Evolutionary conservation across 2,797 vertebrate species (phyloP).

Genomic region (Hirundo rustica): DNA sequence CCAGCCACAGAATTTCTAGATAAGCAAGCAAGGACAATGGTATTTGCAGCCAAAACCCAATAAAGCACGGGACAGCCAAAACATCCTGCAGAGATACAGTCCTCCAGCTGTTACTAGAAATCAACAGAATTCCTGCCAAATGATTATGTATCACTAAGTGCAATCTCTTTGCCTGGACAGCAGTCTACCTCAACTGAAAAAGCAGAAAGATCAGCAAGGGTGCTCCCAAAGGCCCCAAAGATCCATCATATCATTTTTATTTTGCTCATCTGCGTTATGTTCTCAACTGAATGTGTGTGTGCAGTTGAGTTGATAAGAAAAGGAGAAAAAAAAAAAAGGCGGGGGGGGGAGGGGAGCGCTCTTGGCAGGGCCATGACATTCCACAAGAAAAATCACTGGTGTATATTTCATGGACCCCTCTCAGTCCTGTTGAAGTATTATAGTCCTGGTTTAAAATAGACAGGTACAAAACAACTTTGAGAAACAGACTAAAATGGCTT

Average conservation of each 20-base stretch:
- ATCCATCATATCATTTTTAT: conserved; percentile 90
- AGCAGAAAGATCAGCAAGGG: background rate
- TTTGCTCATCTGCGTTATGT: conserved; percentile 97
- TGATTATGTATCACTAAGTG: background rate
- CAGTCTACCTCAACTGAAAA: background rate
- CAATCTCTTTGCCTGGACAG: no score
- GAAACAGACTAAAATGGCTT: conserved; percentile 98
- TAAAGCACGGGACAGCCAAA: no score
- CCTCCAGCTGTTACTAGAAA: no score
- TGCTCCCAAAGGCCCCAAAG: background rate
- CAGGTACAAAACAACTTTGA: conserved; percentile 93
- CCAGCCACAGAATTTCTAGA: no score
- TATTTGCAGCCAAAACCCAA: no score
- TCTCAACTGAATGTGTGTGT: conserved; percentile 97
- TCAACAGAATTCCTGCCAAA: no score
- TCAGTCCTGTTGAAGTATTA: conserved; percentile 97
- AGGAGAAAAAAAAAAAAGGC: conserved; percentile 87
- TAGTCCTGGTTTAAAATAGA: conserved; percentile 93
- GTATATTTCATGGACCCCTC: conserved; percentile 95
- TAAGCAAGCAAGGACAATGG: no score
- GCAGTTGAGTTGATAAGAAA: conserved; percentile 90
- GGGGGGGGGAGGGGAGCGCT: conserved; percentile 44
- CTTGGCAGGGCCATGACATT: conserved; percentile 80
- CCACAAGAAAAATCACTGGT: conserved; percentile 94
- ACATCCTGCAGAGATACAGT: no score